Evolutionary conservation across 1,140 invertebrate genomes (phyloP).

Genomic region (Drosophila novamexicana): DNA sequence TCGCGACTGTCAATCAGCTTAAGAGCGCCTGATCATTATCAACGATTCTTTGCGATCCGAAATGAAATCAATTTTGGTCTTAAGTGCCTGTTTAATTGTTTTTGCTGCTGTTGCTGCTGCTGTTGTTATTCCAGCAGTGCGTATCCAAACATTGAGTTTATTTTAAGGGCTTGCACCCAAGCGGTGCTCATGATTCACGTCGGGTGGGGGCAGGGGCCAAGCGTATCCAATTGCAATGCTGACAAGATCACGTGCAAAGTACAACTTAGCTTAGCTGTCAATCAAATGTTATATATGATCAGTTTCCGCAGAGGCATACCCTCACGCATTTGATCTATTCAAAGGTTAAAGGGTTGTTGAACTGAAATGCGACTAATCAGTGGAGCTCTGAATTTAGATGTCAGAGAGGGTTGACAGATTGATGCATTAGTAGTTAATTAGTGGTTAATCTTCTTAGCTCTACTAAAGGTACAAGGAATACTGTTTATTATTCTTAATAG

Average conservation of each 20-base stretch:
- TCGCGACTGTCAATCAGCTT: conserved; percentile 61
- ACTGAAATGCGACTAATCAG: conserved; percentile 38
- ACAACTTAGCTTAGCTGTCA: conserved; percentile 69
- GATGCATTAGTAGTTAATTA: background rate
- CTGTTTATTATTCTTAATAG: background rate
- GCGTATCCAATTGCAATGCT: conserved; percentile 74
- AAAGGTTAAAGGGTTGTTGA: conserved; percentile 51
- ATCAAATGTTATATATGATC: conserved; percentile 53
- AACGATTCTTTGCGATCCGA: conserved; percentile 43
- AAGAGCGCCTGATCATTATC: conserved; percentile 61
- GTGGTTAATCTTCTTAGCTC: background rate
- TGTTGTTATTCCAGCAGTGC: background rate
- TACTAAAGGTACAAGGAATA: background rate
- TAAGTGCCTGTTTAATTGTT: conserved; percentile 69
- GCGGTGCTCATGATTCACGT: conserved; percentile 40
- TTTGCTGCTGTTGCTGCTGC: conserved; percentile 17
- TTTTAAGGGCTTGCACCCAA: conserved; percentile 64
- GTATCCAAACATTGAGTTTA: conserved; percentile 45
- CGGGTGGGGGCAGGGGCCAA: conserved; percentile 26
- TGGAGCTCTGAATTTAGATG: conserved; percentile 21
- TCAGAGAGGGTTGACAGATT: conserved; percentile 17
- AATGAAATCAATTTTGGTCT: conserved; percentile 55
- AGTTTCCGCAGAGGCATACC: background rate
- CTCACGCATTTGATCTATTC: background rate
- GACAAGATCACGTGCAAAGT: conserved; percentile 79